Base-by-base conservation (phyloP, 2,113 vertebrate species). In the Orcinus orca region DNA sequence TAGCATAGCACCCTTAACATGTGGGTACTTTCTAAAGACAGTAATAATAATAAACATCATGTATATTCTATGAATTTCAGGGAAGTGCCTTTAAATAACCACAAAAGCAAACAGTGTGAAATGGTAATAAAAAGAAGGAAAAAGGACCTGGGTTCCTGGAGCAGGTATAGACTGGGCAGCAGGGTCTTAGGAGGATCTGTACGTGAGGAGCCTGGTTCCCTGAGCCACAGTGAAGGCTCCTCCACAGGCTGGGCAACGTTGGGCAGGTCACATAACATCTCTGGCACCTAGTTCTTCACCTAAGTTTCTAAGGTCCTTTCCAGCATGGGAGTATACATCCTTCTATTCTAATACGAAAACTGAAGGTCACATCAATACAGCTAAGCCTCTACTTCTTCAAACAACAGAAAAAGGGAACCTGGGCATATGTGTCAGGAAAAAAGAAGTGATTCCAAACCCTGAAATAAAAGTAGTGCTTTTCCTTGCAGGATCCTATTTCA, bases 181-280 rank as follows among this genome's bases (percentile, higher is more conserved):
- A 1, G 25, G 7, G 26, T 41, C 11, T 50, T 26, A 38, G 29
- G 11, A 58, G 14, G 18, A 67, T 15, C 4, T 63, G 20, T 1
- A 4, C 0, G 5, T 3, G 29, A 25, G 47, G 7, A 88, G 53
- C 7, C 13, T 10, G 7, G 58, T 29, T 10, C 26, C 25, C 12
- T 2, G 12, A 79, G 12, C 20, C 53, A 38, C 1, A 15, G 15
- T 0, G 68, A 3, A 12, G 58, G 3, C 4, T 41, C 11, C 25
- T 50, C 55, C 3, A 18, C 0, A 10, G 17, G 29, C n/a, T n/a
- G 9, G 31, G 44, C 6, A 1, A 8, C 5, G n/a, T 4, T 3
- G 20, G 65, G 29, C 31, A 68, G 62, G 7, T 33, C 18, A 36
- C 6, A 1, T 0, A 7, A 29, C 9, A n/a, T 58, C 47, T 63